These are phyloP conservation scores for Augochlorella aurata DNA, from an alignment of 2,888 invertebrate genomes.

Conservation along the genomic window DNA sequence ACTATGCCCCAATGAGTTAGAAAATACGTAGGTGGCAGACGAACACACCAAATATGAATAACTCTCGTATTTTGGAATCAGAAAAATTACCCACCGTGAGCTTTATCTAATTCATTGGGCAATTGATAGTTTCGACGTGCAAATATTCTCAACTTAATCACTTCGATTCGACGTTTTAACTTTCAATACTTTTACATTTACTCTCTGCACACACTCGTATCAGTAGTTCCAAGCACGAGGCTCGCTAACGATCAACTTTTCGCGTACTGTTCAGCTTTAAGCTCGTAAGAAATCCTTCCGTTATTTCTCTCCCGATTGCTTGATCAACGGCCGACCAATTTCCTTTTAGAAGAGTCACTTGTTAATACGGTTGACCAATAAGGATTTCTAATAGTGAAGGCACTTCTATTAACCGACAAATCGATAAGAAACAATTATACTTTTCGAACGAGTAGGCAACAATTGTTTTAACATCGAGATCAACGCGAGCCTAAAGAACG, in stretches of 20 bases:
- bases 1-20: constrained; percentile 16
- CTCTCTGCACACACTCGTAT: neutral
- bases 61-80: neutral
- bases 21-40: neutral
- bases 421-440: neutral
- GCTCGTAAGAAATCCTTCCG: neutral
- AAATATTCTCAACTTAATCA: constrained; percentile 17
- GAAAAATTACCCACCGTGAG: neutral
- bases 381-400: neutral
- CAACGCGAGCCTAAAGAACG: neutral
- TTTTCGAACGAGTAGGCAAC: neutral
- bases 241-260: neutral
- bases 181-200: constrained; percentile 10
- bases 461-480: neutral
- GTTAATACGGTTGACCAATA: neutral
- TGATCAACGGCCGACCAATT: neutral
- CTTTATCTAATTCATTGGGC: neutral
- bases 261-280: neutral
- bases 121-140: neutral
- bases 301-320: neutral
- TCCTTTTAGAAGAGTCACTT: constrained; percentile 10
- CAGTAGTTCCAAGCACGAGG: neutral
- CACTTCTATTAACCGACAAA: neutral
- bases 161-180: constrained; percentile 17
- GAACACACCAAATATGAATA: neutral